phyloP scores from a whole-genome alignment of 2,113 vertebrate genomes.

The Grus americana region DNA sequence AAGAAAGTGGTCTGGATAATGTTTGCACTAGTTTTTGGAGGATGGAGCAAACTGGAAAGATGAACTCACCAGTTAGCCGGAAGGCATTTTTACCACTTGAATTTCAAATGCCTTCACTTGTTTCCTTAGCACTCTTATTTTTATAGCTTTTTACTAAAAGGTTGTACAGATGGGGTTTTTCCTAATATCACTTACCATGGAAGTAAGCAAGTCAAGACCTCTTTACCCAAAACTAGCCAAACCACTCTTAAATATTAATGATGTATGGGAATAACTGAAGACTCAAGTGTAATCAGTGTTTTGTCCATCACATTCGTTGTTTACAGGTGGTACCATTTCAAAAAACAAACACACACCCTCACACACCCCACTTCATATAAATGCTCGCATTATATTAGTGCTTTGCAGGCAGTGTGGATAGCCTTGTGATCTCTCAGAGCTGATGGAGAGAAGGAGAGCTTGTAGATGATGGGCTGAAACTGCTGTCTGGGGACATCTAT shows the following conservation, averaged over 20 bases:
- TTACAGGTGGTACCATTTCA: neutral
- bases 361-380: too few species aligned
- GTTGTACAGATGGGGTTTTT: neutral
- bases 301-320: neutral
- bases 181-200: neutral
- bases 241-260: neutral
- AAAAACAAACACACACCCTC: neutral
- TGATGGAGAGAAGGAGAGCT: neutral
- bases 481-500: neutral
- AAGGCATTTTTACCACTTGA: neutral
- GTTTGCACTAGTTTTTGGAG: neutral
- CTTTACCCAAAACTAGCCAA: neutral
- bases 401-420: neutral
- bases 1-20: neutral
- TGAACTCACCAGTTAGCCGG: neutral
- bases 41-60: neutral
- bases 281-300: neutral
- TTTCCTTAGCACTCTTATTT: neutral
- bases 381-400: neutral
- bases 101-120: neutral
- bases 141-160: neutral
- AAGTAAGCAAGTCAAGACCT: neutral
- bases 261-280: accelerated
- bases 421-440: neutral
- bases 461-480: neutral